phyloP scores from a whole-genome alignment of 2,113 vertebrate species.

The Ranitomeya imitator region DNA sequence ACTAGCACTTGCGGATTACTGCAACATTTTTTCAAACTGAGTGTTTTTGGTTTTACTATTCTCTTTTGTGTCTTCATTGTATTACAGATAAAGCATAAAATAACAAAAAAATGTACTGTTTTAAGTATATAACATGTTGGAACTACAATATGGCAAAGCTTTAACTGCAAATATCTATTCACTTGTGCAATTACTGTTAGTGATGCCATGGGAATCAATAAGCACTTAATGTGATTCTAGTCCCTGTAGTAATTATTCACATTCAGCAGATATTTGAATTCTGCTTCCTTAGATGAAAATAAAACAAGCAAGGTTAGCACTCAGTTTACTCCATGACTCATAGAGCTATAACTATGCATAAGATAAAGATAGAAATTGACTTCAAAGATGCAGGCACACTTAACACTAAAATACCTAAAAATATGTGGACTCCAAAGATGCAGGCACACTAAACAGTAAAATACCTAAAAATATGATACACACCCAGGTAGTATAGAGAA shows the following conservation, averaged over 20 bases:
- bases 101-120: neutral
- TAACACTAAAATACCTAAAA: no score
- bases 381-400: neutral
- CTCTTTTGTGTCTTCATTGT: no score
- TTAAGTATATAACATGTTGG: neutral
- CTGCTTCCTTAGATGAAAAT: neutral
- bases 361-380: neutral
- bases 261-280: neutral
- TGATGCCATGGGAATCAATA: neutral
- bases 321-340: neutral
- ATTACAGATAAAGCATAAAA: neutral
- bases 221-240: neutral
- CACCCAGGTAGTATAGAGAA: no score
- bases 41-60: no score
- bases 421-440: no score
- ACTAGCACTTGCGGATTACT: no score
- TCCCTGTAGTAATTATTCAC: neutral
- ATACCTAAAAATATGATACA: no score
- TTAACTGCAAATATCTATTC: neutral
- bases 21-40: no score
- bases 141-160: neutral
- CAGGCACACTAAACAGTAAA: no score
- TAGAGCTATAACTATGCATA: neutral
- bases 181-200: slow-evolving; percentile 3
- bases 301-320: neutral